Conservation (phyloP, 2,113 vertebrate genomes). For the Felis catus region DNA sequence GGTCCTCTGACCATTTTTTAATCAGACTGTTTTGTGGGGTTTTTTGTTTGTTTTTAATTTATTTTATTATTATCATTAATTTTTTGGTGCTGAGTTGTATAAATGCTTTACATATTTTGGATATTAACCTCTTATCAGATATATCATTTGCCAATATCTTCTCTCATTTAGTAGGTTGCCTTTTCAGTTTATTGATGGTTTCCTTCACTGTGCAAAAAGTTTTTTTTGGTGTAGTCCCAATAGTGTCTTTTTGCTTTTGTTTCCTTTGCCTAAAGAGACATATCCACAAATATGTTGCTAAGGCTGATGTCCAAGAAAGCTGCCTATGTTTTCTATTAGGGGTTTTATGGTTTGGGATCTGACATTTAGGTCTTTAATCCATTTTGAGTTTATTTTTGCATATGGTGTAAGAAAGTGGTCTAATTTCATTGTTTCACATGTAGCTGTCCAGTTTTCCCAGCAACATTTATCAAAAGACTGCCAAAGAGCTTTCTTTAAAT, state of each 20-base stretch:
- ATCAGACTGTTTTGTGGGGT: neutral
- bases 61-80: neutral
- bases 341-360: neutral
- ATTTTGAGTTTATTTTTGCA: neutral
- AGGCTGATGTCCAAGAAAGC: neutral
- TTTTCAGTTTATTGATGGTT: neutral
- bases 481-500: neutral
- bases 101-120: neutral
- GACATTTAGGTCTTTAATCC: neutral
- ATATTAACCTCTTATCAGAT: neutral
- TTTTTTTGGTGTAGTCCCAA: neutral
- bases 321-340: neutral
- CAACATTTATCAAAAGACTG: neutral
- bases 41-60: neutral
- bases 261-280: neutral
- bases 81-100: neutral
- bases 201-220: neutral
- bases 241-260: neutral
- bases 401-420: neutral
- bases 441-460: neutral
- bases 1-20: neutral
- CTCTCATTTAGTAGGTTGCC: neutral
- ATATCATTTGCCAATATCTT: neutral
- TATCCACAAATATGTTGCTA: neutral
- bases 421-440: neutral